Conservation (phyloP, 2,113 vertebrate genomes). For the Centropus bengalensis region DNA sequence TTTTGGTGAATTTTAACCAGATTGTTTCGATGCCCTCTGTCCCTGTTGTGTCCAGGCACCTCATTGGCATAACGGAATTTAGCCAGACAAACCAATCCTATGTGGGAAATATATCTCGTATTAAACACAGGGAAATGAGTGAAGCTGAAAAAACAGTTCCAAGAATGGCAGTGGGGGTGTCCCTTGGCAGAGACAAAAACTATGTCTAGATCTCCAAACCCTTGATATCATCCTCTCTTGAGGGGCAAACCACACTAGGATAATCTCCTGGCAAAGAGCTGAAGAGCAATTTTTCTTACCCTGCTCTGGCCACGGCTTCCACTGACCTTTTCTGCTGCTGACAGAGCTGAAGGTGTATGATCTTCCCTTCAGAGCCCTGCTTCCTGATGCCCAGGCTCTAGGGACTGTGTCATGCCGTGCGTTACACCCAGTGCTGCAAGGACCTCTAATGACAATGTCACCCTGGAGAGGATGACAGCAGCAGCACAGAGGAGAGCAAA, state of each 20-base stretch:
- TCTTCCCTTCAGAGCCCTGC: not conserved
- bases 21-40: not conserved
- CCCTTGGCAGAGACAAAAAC: not conserved
- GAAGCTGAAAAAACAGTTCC: not conserved
- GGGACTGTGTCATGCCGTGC: accelerated
- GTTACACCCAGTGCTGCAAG: not conserved
- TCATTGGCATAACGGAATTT: not conserved
- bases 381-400: not conserved
- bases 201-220: not conserved
- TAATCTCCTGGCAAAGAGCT: not conserved
- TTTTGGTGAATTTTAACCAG: not conserved
- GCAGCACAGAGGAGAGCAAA: not conserved
- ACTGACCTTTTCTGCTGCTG: not conserved
- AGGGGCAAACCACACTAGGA: not conserved
- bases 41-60: not conserved
- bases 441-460: not conserved
- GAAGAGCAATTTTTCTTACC: not conserved
- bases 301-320: not conserved
- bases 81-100: not conserved
- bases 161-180: not conserved
- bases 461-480: not conserved
- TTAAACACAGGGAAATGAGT: not conserved
- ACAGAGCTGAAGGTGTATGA: no score
- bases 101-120: not conserved
- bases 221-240: not conserved